Evolutionary conservation across 2,797 vertebrate species (phyloP), one percentile per base, ranked within the genome.

Genomic region (Clarias platycephalus): DNA sequence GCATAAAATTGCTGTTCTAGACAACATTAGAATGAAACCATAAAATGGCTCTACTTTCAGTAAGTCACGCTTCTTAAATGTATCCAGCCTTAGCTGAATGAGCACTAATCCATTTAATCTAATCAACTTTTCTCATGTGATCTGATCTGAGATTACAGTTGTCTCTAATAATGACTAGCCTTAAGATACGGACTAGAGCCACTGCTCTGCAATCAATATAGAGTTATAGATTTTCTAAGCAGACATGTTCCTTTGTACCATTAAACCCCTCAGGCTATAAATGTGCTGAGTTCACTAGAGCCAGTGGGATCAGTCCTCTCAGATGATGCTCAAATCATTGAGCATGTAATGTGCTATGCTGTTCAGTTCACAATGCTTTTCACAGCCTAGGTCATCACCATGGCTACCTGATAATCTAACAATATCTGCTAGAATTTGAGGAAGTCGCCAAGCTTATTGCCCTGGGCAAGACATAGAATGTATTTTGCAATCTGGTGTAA

Each of bases 381-480:
- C 18, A 12, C 83, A 83, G 67, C 67, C 72, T 77, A 34, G 90
- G 89, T 91, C 89, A 89, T 91, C 82, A 16, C 88, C 90, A 91
- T 90, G 90, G 90, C 84, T 87, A 90, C 89, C 53, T 82, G 31
- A 84, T 83, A 85, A 82, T 86, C 80, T 80, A 86, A 79, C 71
- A 67, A 67, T 80, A 82, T 84, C 85, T 76, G 55, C 34, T 72
- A 71, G 72, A 85, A 86, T 80, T 71, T 86, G 84, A 83, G 86
- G 80, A 83, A 75, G 80, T 81, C 85, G 76, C 72, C 49, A 63
- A 83, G 74, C 63, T 84, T 82, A 81, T 84, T 89, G 86, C 76
- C 85, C 70, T 79, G 71, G 77, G 62, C 75, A 62, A 81, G 86
- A 87, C 82, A 83, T 44, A n/a, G 22, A 37, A 83, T 64, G 28